A percentile compares a stretch with the other conserved stretches of the same genome.
Evolutionary conservation across 2,113 vertebrate species (phyloP).

Genomic region (Heteronetta atricapilla): DNA sequence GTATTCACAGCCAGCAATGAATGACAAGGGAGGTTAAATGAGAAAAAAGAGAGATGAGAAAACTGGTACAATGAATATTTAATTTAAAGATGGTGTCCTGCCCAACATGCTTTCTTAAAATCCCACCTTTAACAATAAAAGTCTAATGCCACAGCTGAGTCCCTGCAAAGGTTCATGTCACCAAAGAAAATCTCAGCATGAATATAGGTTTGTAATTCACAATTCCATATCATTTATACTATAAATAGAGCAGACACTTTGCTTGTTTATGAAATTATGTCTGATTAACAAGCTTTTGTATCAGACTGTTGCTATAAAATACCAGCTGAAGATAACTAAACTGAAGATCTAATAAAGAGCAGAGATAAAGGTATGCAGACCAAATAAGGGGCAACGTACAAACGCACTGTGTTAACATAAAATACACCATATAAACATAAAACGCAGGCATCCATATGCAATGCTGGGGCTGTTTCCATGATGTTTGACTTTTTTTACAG

Average conservation of each 20-base stretch:
- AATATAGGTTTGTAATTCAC: not conserved
- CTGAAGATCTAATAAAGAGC: not conserved
- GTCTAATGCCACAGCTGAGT: not conserved
- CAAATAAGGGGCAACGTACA: not conserved
- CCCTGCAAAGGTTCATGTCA: not conserved
- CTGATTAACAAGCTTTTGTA: slow-evolving; percentile 1
- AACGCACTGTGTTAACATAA: not conserved
- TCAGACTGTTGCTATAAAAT: slow-evolving; percentile 7
- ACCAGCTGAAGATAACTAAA: slow-evolving; percentile 12
- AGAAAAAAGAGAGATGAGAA: not conserved
- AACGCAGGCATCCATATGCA: not conserved
- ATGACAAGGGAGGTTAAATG: not conserved
- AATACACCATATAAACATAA: not conserved
- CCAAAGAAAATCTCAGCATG: not conserved
- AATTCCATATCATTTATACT: not conserved
- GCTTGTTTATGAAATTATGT: slow-evolving; percentile 14
- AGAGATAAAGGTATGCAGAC: not conserved
- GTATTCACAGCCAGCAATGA: not conserved
- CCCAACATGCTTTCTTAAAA: not conserved
- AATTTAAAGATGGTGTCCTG: not conserved
- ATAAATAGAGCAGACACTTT: not conserved
- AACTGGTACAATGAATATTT: not conserved
- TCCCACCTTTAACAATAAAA: not conserved
- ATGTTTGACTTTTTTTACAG: not conserved
- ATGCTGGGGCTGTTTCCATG: not conserved